These are phyloP conservation scores for Furnarius figulus DNA, from an alignment of 2,113 vertebrate species.

Conservation along the genomic window DNA sequence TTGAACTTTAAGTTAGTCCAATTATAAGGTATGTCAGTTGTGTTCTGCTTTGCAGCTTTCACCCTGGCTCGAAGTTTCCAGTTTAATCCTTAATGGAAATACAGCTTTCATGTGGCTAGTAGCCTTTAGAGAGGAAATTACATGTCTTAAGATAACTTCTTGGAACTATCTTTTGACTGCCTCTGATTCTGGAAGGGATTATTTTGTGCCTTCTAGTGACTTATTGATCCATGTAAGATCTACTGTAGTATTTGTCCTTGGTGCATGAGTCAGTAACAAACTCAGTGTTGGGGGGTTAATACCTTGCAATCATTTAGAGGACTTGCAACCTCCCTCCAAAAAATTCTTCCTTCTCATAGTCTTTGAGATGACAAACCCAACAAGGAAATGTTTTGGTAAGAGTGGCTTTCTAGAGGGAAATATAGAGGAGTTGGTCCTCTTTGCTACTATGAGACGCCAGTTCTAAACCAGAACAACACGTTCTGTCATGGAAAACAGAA, in stretches of 20 bases:
- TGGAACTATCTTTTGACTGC: neutral
- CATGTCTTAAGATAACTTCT: neutral
- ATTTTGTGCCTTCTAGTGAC: neutral
- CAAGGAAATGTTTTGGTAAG: neutral
- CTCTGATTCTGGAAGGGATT: neutral
- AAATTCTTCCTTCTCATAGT: neutral
- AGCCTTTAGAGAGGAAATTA: neutral
- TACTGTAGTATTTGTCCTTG: neutral
- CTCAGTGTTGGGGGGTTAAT: rapidly evolving
- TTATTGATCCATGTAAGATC: neutral
- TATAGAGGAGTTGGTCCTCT: neutral
- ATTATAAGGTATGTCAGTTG: neutral
- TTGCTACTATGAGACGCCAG: neutral
- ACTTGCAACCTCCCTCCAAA: neutral
- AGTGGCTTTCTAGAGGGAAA: neutral
- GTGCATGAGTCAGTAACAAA: neutral
- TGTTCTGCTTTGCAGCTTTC: neutral
- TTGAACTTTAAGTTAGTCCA: neutral
- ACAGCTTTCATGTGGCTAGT: neutral
- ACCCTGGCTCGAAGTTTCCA: neutral
- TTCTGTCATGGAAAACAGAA: neutral
- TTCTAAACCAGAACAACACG: rapidly evolving
- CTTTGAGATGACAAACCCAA: neutral
- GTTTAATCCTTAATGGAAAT: neutral
- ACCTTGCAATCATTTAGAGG: neutral